Conservation (phyloP, 1,140 invertebrate species). For the Epicauta chinensis region DNA sequence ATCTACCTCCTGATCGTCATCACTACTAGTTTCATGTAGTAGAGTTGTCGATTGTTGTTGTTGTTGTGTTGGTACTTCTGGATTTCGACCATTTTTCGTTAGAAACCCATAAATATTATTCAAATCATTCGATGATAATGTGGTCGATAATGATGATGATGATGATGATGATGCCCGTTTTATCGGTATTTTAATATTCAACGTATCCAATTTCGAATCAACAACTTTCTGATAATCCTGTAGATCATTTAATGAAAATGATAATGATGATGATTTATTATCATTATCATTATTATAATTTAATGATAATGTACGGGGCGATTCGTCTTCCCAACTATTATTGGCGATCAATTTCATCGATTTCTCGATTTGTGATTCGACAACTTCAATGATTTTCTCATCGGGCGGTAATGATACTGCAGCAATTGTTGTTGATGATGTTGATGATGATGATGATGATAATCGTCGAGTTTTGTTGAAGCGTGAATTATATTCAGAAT, state of each 20-base stretch:
- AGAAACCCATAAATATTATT: slow-evolving; percentile 32
- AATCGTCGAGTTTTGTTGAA: no score
- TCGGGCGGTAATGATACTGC: no score
- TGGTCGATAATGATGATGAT: slow-evolving; percentile 5
- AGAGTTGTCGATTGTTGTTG: slow-evolving; percentile 26
- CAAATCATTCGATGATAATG: slow-evolving; percentile 26
- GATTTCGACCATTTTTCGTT: slow-evolving; percentile 22
- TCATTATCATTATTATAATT: no score
- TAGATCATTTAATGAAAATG: slow-evolving; percentile 18
- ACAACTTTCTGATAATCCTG: slow-evolving; percentile 32
- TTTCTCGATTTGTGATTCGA: no score
- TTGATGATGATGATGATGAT: no score
- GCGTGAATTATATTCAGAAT: no score
- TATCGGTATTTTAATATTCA: slow-evolving; percentile 32
- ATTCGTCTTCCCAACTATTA: no score
- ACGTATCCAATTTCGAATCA: slow-evolving; percentile 29
- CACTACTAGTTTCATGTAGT: not conserved
- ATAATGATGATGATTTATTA: no score
- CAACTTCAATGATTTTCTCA: no score
- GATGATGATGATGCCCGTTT: slow-evolving; percentile 12
- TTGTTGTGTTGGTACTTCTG: slow-evolving; percentile 3
- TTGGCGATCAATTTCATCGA: no score
- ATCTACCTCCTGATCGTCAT: slow-evolving; percentile 20
- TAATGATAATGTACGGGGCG: no score
- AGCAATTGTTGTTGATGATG: no score